Evolutionary conservation across 1,140 invertebrate species (phyloP).

Genomic region (Littorina saxatilis): DNA sequence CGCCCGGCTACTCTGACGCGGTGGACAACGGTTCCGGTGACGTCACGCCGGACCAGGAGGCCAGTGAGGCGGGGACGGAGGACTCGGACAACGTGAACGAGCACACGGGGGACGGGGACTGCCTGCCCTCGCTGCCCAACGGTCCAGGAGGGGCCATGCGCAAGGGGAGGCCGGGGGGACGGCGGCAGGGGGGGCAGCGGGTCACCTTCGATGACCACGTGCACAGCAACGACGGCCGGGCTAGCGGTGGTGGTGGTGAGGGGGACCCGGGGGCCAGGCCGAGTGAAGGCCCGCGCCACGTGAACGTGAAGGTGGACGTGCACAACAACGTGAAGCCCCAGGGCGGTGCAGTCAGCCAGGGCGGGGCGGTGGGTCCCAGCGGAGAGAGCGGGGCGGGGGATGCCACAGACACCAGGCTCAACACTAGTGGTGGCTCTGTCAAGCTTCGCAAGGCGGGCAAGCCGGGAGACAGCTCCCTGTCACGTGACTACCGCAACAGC

Average conservation of each 20-base stretch:
- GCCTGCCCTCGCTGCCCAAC: constrained; percentile 15
- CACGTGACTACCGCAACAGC: constrained; percentile 50
- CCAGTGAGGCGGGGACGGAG: constrained; percentile 45
- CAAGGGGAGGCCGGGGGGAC: constrained; percentile 34
- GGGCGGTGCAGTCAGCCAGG: background rate
- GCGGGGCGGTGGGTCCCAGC: background rate
- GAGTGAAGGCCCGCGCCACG: background rate
- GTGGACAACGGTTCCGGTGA: constrained; percentile 21
- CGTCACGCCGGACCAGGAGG: constrained; percentile 38
- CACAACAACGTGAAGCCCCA: constrained; percentile 31
- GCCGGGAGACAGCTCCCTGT: constrained; percentile 23
- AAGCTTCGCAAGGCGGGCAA: constrained; percentile 8
- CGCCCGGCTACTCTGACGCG: constrained; percentile 41
- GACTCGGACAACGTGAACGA: constrained; percentile 51
- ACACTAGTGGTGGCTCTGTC: background rate
- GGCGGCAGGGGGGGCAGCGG: constrained; percentile 53
- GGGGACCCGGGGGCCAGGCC: background rate
- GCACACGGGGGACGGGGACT: constrained; percentile 41
- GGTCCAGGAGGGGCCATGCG: constrained; percentile 42
- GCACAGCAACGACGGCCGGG: constrained; percentile 42
- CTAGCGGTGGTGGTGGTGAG: constrained; percentile 1
- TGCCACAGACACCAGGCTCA: background rate
- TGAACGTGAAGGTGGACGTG: constrained; percentile 51
- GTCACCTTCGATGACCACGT: constrained; percentile 64
- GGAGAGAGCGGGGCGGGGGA: background rate